Conservation (phyloP, 2,888 invertebrate genomes). For the Conistra vaccinii region DNA sequence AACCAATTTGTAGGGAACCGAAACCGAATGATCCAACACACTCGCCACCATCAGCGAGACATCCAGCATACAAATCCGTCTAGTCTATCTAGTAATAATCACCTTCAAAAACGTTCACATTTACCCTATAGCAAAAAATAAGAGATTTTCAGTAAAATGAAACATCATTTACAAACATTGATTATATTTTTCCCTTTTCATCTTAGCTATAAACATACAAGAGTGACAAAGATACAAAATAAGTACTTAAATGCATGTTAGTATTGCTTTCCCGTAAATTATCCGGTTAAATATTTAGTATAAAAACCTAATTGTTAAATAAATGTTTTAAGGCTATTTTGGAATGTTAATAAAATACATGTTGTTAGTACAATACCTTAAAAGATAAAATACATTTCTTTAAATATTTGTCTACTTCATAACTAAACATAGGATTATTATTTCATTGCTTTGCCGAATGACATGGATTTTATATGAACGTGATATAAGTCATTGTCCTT, state of each 20-base stretch:
- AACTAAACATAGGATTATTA: slow-evolving; percentile 23
- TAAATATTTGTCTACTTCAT: slow-evolving; percentile 48
- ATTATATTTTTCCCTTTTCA: slow-evolving; percentile 13
- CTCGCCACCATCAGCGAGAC: too few relatives aligned
- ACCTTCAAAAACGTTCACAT: background rate
- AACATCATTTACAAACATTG: background rate
- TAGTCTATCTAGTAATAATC: background rate
- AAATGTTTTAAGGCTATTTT: slow-evolving; percentile 11
- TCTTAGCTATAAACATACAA: slow-evolving; percentile 19
- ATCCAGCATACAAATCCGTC: too few relatives aligned
- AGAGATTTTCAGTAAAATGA: background rate
- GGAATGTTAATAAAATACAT: slow-evolving; percentile 56
- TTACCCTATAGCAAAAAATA: background rate
- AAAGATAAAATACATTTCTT: slow-evolving; percentile 53
- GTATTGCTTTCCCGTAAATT: slow-evolving; percentile 25
- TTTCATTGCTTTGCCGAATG: slow-evolving; percentile 15
- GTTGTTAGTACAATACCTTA: slow-evolving; percentile 16
- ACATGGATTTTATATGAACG: slow-evolving; percentile 15
- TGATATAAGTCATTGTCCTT: background rate
- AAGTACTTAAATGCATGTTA: slow-evolving; percentile 13
- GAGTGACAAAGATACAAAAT: slow-evolving; percentile 16
- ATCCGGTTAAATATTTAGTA: slow-evolving; percentile 16
- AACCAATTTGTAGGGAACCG: too few relatives aligned
- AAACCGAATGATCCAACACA: too few relatives aligned
- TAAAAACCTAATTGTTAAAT: slow-evolving; percentile 18